Base-by-base conservation (phyloP, 2,888 invertebrate genomes). In the Eristalis pertinax region DNA sequence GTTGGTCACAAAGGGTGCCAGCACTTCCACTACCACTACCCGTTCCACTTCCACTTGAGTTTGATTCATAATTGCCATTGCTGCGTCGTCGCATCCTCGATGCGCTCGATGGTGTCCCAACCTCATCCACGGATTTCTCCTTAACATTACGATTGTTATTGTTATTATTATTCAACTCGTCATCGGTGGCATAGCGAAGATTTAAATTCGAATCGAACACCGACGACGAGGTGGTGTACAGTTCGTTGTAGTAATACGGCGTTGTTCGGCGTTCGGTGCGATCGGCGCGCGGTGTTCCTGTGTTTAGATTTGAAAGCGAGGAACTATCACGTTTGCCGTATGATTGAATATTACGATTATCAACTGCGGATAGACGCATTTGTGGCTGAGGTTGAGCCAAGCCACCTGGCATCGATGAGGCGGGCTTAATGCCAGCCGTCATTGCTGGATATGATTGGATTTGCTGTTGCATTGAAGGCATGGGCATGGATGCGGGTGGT, bases 171-270 rank as follows among this genome's bases (percentile, higher is more conserved):
- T 85, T 87, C 24, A 82, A 86, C 76, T 90, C 73, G 89, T 91
- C 90, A 88, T 91, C 83, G 38, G 82, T 82, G 64, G 89, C 90
- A 89, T 91, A 91, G 85, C 92, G 89, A 70, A 93, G 90, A 90
- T 93, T 92, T 88, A 93, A 89, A 89, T 92, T 92, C 65, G 93
- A 93, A 90, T 93, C 92, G 81, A 93, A 93, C 62, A 92, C 90
- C 11, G 92, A 90, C 2, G 90, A 89, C 81, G 92, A 92, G 75
- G 91, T 91, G 75, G 91, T 91, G 84, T 92, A 89, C 64, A 93
- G 89, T 84, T 93, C 93, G 83, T 93, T 92, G 88, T 93, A 93
- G 89, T 93, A 93, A 88, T 93, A 93, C 63, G 93, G 92, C 73
- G 92, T 92, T 67, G 91, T 91, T 63, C 92, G 92, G 0, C 91